These are phyloP conservation scores for Boulengeromyrus knoepffleri DNA, from an alignment of 2,113 vertebrate species.

Conservation along the genomic window DNA sequence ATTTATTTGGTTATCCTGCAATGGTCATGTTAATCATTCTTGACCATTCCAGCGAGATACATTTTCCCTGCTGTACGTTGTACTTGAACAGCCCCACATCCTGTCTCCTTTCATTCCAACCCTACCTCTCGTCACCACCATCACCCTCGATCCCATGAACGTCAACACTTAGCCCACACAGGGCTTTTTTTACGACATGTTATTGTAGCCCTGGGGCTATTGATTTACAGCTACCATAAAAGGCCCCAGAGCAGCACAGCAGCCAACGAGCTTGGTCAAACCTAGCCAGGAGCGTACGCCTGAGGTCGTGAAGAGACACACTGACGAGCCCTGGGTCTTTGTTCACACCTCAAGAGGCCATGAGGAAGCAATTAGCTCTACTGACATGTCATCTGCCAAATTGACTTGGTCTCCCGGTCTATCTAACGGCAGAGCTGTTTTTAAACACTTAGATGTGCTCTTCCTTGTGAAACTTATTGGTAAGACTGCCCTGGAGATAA, in stretches of 20 bases:
- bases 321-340: background rate
- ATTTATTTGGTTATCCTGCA: background rate
- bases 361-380: background rate
- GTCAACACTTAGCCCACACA: constrained; percentile 28
- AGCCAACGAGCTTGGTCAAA: background rate
- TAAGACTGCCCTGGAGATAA: background rate
- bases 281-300: background rate
- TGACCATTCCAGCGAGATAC: background rate
- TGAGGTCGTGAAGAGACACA: background rate
- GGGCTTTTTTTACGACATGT: constrained; percentile 34
- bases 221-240: constrained; percentile 42
- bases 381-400: background rate
- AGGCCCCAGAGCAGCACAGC: constrained; percentile 19
- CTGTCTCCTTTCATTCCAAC: background rate
- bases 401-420: background rate
- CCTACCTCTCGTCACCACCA: background rate
- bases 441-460: background rate
- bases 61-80: background rate
- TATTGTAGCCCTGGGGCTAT: constrained; percentile 36
- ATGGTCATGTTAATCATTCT: background rate
- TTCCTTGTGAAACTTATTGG: background rate
- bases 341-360: constrained; percentile 2
- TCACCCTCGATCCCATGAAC: constrained; percentile 15
- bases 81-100: background rate
- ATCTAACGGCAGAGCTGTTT: background rate